Evolutionary conservation across 1,140 invertebrate genomes (phyloP).

Genomic region (Luehdorfia chinensis): DNA sequence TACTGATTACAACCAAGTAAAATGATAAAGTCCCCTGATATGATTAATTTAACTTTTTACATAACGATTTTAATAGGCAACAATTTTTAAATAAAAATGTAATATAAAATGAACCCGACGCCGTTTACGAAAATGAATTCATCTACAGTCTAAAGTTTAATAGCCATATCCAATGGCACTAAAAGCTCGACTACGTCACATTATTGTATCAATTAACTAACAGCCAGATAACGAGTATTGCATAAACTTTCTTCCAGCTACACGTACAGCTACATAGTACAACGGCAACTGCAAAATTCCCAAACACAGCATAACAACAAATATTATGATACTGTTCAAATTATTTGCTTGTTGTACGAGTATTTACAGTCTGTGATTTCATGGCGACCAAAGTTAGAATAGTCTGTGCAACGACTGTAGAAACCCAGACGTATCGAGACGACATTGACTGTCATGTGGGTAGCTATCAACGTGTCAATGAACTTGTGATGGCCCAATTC

Average conservation of each 20-base stretch:
- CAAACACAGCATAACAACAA: not conserved
- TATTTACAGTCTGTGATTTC: slow-evolving; percentile 19
- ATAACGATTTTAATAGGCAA: not conserved
- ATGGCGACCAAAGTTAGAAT: slow-evolving; percentile 10
- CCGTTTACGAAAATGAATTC: slow-evolving; percentile 3
- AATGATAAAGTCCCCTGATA: not conserved
- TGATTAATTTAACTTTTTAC: not conserved
- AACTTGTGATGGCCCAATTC: slow-evolving; percentile 43
- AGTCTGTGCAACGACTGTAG: slow-evolving; percentile 15
- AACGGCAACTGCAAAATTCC: slow-evolving; percentile 8
- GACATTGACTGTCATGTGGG: slow-evolving; percentile 45
- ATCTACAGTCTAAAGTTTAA: slow-evolving; percentile 5
- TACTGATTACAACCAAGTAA: too few species aligned
- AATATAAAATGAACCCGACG: too few species aligned
- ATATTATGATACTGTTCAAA: slow-evolving; percentile 14
- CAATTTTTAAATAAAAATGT: too few species aligned
- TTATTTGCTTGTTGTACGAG: not conserved
- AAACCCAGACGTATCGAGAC: slow-evolving; percentile 24
- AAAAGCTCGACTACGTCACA: slow-evolving; percentile 13
- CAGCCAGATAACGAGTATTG: slow-evolving; percentile 27
- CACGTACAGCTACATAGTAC: slow-evolving; percentile 10
- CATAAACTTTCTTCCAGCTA: slow-evolving; percentile 25
- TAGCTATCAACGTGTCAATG: slow-evolving; percentile 45
- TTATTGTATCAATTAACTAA: slow-evolving; percentile 31
- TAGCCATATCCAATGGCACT: slow-evolving; percentile 1